Evolutionary conservation across 2,888 invertebrate genomes (phyloP).

Genomic region (Papilio gigon): DNA sequence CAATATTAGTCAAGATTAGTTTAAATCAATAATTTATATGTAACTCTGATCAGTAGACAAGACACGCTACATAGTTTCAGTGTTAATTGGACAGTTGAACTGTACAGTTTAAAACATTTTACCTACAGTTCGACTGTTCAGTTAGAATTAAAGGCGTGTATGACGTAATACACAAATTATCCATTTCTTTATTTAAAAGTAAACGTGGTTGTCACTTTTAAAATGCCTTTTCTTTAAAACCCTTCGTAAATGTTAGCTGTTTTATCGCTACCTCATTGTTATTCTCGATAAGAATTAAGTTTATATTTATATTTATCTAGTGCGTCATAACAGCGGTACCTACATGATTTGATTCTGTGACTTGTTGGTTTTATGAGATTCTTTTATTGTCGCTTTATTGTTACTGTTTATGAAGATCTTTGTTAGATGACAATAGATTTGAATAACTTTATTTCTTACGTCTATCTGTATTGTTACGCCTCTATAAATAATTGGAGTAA

Average conservation of each 20-base stretch:
- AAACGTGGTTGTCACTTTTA: constrained; percentile 58
- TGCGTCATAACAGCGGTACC: constrained; percentile 43
- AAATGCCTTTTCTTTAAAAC: constrained; percentile 72
- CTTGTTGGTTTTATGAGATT: constrained; percentile 41
- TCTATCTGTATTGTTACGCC: constrained; percentile 65
- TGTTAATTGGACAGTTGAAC: too few species aligned
- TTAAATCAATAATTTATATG: too few species aligned
- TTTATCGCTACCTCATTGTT: constrained; percentile 74
- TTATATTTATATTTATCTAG: constrained; percentile 34
- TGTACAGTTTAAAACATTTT: too few species aligned
- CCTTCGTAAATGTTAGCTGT: constrained; percentile 73
- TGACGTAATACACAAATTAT: constrained; percentile 6
- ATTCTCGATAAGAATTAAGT: constrained; percentile 48
- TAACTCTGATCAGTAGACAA: too few species aligned
- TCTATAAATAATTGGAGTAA: constrained; percentile 62
- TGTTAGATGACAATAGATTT: constrained; percentile 75
- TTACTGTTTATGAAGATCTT: constrained; percentile 58
- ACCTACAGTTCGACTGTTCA: too few species aligned
- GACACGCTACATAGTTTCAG: too few species aligned
- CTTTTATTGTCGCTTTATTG: constrained; percentile 52
- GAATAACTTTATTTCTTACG: constrained; percentile 77
- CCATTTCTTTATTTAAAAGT: constrained; percentile 29
- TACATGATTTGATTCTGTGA: constrained; percentile 51
- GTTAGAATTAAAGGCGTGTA: too few species aligned
- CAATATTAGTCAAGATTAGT: too few species aligned